A percentile compares a stretch with the other conserved stretches of the same genome.
Evolutionary conservation across 2,888 invertebrate species (phyloP).

Genomic region (Monoplex corrugatus): DNA sequence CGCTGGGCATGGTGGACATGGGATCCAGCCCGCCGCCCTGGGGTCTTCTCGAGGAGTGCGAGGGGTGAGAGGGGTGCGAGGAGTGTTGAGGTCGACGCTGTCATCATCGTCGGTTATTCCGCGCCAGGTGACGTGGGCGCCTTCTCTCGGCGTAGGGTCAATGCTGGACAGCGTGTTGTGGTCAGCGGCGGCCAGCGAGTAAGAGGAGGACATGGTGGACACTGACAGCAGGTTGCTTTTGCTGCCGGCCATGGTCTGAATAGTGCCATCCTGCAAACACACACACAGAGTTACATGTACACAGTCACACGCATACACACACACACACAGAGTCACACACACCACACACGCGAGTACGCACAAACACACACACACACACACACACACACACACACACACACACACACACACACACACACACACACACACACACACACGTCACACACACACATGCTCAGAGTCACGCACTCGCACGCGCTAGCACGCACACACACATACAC

Average conservation of each 20-base stretch:
- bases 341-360: too few relatives aligned
- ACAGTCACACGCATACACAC: too few relatives aligned
- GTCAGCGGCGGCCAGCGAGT: conserved; percentile 1
- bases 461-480: neutral
- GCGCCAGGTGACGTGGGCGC: conserved; percentile 24
- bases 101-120: conserved; percentile 11
- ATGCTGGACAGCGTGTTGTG: conserved; percentile 10
- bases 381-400: neutral
- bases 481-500: neutral
- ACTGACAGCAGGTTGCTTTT: conserved; percentile 22
- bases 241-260: conserved; percentile 2
- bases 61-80: conserved; percentile 7
- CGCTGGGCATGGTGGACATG: conserved; percentile 24
- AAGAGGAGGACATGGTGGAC: conserved; percentile 12
- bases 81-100: neutral
- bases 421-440: too few relatives aligned
- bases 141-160: conserved; percentile 12
- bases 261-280: neutral
- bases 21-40: neutral
- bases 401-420: neutral
- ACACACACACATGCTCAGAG: too few relatives aligned
- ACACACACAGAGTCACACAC: too few relatives aligned
- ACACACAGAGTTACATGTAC: neutral
- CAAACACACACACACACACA: neutral
- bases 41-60: neutral